Evolutionary conservation across 2,113 vertebrate species (phyloP).

Genomic region (Dasyprocta punctata): DNA sequence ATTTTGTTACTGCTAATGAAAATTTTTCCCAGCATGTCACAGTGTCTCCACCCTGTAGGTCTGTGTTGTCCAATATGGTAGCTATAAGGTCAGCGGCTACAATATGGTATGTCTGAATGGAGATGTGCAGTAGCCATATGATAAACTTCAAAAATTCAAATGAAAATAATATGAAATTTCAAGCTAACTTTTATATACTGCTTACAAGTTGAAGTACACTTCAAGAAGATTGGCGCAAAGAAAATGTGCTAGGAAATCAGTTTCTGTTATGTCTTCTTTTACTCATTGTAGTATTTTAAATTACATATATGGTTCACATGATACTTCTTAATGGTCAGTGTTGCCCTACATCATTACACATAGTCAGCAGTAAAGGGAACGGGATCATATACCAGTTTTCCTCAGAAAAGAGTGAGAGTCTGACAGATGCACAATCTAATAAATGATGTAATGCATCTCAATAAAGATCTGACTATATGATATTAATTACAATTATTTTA

Average conservation of each 20-base stretch:
- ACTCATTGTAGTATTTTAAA: background rate
- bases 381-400: background rate
- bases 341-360: background rate
- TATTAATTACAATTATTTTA: conserved; percentile 19
- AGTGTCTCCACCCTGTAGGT: background rate
- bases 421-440: background rate
- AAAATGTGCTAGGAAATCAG: background rate
- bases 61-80: background rate
- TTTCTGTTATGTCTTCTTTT: background rate
- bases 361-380: background rate
- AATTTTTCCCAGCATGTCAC: background rate
- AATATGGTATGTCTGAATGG: background rate
- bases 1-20: background rate
- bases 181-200: background rate
- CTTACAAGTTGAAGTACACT: background rate
- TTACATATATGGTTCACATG: background rate
- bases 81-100: background rate
- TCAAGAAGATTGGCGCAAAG: background rate
- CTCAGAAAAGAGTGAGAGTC: background rate
- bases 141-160: background rate
- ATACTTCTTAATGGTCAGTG: background rate
- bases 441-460: background rate
- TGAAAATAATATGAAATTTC: background rate
- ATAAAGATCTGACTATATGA: background rate
- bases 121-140: background rate